Evolutionary conservation across 2,888 invertebrate genomes (phyloP), one percentile per base, ranked within the genome.

Genomic region (Drosophila lacicola): DNA sequence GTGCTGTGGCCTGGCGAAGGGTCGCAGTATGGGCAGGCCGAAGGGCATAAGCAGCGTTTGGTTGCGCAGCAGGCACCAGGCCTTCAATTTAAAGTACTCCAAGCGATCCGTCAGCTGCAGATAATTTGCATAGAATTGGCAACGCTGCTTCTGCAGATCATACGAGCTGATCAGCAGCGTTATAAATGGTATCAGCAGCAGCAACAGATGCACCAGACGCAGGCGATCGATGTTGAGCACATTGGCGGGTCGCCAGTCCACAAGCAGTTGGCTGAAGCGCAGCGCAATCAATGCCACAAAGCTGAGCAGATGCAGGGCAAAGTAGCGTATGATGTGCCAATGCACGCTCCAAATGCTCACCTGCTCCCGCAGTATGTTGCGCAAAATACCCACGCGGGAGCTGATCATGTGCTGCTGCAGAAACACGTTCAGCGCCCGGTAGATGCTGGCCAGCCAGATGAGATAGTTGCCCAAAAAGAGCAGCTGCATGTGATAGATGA

Each of bases 401-500:
- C 69, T 55, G 41, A 13, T n/a, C 74, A 85, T 62, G 19, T 80
- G 78, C n/a, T 34, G 44, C 2, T 2, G 25, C 2, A 82, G 51
- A 5, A 83, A 83, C 8, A 11, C 41, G 11, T 76, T 78, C 2
- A 84, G 25, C 0, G 81, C 70, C 0, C 82, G 67, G 36, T 78
- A 81, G 17, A 86, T 68, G 60, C 84, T 74, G 14, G 63, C 63
- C 47, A 81, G 56, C 84, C 81, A 78, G 11, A 86, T 57, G 0
- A 80, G 36, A 41, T 86, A 81, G 57, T 77, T 76, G 51, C 74
- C 84, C 53, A 75, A 68, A 5, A 81, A 78, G 6, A 86, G 54
- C 34, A 86, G 44, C 1, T 71, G 68, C 53, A 86, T 34, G 11
- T 71, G 50, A 5, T 76, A 81, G 14, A 65, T 60, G 9, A 81